Evolutionary conservation across 2,797 vertebrate species (phyloP), one percentile per base, ranked within the genome.

Genomic region (Rhynchonycteris naso): DNA sequence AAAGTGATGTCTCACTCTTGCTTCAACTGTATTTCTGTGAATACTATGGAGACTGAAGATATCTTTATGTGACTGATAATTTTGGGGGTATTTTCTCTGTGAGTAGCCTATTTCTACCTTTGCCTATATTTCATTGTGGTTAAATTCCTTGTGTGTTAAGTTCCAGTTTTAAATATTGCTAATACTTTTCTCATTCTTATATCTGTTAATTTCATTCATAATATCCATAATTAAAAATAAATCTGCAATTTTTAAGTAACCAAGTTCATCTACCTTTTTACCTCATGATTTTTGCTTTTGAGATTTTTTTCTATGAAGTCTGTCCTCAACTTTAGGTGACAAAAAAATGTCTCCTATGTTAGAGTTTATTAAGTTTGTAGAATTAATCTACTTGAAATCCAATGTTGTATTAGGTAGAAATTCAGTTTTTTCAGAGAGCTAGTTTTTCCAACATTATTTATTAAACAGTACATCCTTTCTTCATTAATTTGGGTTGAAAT

Each of bases 371-470:
- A 78, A 54, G 26, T 71, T 54, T 69, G 21, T 11, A 52, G 24
- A 10, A 26, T 85, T 89, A 85, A 43, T 66, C 5, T 50, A 59
- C 61, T 5, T 91, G 47, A 88, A 72, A 56, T 80, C 18, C 50
- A 94, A 81, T 16, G 86, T 82, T 50, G 1, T 18, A 6, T 71
- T 58, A 69, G 35, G 38, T 78, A 1, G 43, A 86, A 95, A 78
- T 58, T 76, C 33, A 35, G 10, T 50, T 69, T 93, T 85, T 50
- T 35, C 4, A 54, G 65, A 68, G 1, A 66, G 3, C 5, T 28
- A 82, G 30, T 47, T 91, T 80, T 88, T 93, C 21, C 22, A 76
- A 75, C 56, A 81, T 18, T 79, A 54, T 33, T 83, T 84, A 85
- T 11, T 56, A 35, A 92, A 21, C 30, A 59, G 75, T 43, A 8